Evolutionary conservation across 2,888 invertebrate genomes (phyloP).

Genomic region (Lasioglossum calceatum): DNA sequence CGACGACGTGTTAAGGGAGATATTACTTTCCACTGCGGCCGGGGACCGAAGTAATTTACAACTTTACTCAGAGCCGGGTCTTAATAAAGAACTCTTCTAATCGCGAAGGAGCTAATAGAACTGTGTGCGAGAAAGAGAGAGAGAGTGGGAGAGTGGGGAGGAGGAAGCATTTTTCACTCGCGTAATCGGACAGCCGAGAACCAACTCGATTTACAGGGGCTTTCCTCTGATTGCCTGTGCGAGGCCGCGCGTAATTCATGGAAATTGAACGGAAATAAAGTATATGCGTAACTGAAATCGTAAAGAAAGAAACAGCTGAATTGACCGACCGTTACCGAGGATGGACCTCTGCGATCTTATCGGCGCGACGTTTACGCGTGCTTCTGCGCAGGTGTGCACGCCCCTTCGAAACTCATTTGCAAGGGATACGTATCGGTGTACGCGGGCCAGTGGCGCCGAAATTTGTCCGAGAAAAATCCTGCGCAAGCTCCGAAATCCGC

Average conservation of each 20-base stretch:
- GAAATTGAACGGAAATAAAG: slow-evolving; percentile 39
- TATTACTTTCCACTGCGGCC: neutral
- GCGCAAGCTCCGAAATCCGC: neutral
- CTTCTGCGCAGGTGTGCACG: slow-evolving; percentile 54
- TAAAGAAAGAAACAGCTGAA: slow-evolving; percentile 54
- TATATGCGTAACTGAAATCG: slow-evolving; percentile 38
- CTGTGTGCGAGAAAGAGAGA: neutral
- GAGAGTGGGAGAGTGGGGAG: neutral
- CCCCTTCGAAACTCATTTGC: neutral
- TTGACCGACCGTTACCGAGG: slow-evolving; percentile 37
- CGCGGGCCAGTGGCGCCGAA: neutral
- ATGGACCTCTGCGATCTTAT: slow-evolving; percentile 62
- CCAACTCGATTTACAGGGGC: slow-evolving; percentile 18
- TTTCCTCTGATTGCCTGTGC: neutral
- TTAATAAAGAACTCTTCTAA: slow-evolving; percentile 12
- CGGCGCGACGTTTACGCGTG: slow-evolving; percentile 36
- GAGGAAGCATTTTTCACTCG: neutral
- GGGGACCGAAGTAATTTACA: neutral
- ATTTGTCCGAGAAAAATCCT: neutral
- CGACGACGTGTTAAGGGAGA: neutral
- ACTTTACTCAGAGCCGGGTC: neutral
- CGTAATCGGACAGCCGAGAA: neutral
- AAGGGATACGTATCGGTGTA: neutral
- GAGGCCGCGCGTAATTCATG: slow-evolving; percentile 34
- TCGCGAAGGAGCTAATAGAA: neutral